Evolutionary conservation across 2,888 invertebrate genomes (phyloP).

Genomic region (Archips xylosteana): DNA sequence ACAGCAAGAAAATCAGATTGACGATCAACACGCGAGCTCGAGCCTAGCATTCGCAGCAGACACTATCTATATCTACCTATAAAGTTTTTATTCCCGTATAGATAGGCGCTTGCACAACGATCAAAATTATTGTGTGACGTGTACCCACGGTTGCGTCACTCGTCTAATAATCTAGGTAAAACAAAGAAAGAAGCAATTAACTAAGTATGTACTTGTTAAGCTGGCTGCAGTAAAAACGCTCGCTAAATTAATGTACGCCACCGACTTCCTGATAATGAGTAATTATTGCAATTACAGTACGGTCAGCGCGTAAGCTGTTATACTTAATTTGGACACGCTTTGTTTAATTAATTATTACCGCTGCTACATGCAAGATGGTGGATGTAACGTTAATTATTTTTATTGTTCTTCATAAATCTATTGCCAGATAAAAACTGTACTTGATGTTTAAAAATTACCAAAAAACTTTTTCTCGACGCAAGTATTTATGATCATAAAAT

Average conservation of each 20-base stretch:
- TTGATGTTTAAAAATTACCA: constrained; percentile 37
- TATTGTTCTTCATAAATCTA: constrained; percentile 48
- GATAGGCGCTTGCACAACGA: constrained; percentile 67
- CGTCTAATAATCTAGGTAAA: constrained; percentile 68
- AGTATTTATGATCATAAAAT: constrained; percentile 16
- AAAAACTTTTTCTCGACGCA: constrained; percentile 8
- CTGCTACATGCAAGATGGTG: constrained; percentile 48
- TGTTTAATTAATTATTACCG: constrained; percentile 58
- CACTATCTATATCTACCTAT: constrained; percentile 43
- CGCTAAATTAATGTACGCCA: constrained; percentile 74
- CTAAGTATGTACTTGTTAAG: constrained; percentile 82
- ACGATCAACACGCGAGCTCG: constrained; percentile 63
- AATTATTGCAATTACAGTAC: constrained; percentile 81
- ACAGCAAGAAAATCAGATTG: constrained; percentile 66
- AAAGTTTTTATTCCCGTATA: constrained; percentile 57
- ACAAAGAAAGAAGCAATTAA: constrained; percentile 81
- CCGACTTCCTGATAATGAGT: constrained; percentile 81
- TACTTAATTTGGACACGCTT: constrained; percentile 56
- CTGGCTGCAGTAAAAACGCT: constrained; percentile 72
- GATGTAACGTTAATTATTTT: constrained; percentile 52
- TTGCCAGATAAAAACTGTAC: constrained; percentile 49
- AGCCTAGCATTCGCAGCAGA: constrained; percentile 54
- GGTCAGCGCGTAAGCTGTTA: constrained; percentile 63
- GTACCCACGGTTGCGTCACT: constrained; percentile 73
- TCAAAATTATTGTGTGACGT: constrained; percentile 67